phyloP scores from a whole-genome alignment of 1,140 invertebrate species.

The Drosophila lowei region DNA sequence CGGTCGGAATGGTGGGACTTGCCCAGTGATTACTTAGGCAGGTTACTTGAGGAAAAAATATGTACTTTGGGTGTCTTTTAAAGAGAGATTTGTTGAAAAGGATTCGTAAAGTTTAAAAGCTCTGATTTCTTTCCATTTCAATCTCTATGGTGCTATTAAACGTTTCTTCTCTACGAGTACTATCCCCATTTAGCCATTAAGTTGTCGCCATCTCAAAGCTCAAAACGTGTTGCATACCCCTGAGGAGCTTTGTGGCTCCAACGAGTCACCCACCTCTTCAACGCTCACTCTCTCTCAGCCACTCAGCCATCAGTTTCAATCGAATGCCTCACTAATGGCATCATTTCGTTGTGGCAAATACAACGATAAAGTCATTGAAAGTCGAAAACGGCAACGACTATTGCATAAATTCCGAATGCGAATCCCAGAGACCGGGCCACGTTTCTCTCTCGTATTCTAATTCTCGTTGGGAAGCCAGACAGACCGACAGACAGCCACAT shows the following conservation, averaged over 20 bases:
- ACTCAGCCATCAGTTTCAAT: constrained; percentile 38
- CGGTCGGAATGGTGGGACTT: not conserved
- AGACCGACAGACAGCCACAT: constrained; percentile 29
- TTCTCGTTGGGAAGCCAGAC: constrained; percentile 27
- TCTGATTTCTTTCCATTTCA: constrained; percentile 5
- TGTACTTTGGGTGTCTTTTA: not conserved
- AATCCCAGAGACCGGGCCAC: constrained; percentile 24
- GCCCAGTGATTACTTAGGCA: no score
- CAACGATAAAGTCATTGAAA: constrained; percentile 64
- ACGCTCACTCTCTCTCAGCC: constrained; percentile 5
- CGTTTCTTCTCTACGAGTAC: no score
- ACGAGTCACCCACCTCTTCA: no score
- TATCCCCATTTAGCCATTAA: not conserved
- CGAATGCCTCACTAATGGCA: constrained; percentile 56
- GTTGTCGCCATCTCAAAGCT: constrained; percentile 13
- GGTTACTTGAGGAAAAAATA: no score
- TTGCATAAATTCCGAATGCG: constrained; percentile 62
- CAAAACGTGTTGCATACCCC: constrained; percentile 13
- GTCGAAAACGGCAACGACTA: constrained; percentile 56
- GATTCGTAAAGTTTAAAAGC: no score
- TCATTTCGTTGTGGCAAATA: constrained; percentile 52
- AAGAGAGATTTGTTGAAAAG: not conserved
- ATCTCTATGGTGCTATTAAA: not conserved
- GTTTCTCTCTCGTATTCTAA: constrained; percentile 39
- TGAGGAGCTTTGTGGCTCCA: constrained; percentile 1